A percentile compares a stretch with the other conserved stretches of the same genome.
Conservation (phyloP, 1,140 invertebrate species). For the Platorchestia sp. region DNA sequence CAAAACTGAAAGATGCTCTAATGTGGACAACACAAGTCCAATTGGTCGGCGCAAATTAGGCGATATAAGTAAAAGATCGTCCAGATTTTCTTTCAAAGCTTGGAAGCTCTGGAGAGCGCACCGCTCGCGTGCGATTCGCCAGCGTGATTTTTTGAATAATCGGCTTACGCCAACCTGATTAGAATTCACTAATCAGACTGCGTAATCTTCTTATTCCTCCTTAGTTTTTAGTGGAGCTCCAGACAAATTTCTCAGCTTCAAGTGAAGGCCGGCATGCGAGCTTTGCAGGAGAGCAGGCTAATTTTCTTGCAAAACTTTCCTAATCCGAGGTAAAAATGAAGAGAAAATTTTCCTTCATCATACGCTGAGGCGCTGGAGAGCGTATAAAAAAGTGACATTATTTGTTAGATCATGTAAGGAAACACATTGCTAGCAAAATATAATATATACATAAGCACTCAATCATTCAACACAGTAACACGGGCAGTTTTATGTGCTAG, state of each 20-base stretch:
- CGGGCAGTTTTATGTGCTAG: neutral
- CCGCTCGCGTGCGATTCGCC: neutral
- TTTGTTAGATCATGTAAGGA: neutral
- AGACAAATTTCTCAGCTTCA: constrained; percentile 1
- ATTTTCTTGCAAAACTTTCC: neutral
- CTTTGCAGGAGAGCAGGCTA: neutral
- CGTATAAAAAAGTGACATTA: neutral
- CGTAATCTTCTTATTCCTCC: constrained; percentile 39
- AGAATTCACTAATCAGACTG: constrained; percentile 34
- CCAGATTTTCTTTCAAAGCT: neutral
- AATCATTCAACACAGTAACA: neutral
- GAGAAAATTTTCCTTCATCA: neutral
- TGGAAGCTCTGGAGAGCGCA: neutral
- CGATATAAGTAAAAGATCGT: neutral
- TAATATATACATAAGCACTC: neutral
- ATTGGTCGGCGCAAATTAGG: neutral
- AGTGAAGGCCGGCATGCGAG: neutral
- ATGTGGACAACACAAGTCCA: neutral
- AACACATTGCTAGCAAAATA: neutral
- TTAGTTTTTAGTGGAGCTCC: neutral
- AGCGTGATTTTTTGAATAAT: constrained; percentile 36
- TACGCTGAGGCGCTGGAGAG: neutral
- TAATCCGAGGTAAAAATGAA: neutral
- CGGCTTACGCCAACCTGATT: constrained; percentile 54
- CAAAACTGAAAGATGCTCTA: neutral